These are phyloP conservation scores for Aplochiton taeniatus DNA, from an alignment of 2,797 vertebrate species.

Conservation along the genomic window DNA sequence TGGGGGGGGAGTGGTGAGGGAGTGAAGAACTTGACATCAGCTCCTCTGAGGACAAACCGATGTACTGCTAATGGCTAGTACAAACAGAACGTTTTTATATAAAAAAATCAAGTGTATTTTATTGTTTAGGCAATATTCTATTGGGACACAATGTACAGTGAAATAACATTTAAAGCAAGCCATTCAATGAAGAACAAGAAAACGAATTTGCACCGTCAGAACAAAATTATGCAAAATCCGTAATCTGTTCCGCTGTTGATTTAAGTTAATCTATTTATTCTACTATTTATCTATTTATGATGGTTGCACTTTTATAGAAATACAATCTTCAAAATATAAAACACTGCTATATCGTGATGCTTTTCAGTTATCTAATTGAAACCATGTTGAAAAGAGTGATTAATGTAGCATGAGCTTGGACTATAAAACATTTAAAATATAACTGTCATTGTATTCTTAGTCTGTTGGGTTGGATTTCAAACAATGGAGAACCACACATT, in stretches of 20 bases:
- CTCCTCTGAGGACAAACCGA: constrained; percentile 15
- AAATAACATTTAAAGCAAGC: no score
- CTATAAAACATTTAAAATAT: no score
- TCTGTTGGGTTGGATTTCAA: background rate
- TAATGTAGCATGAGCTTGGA: no score
- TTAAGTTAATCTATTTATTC: constrained; percentile 42
- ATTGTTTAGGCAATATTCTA: background rate
- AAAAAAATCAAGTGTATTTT: constrained; percentile 25
- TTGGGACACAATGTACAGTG: no score
- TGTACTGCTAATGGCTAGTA: constrained; percentile 44
- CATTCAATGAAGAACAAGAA: no score
- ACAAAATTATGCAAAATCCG: background rate
- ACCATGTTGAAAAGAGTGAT: no score
- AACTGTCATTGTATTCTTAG: no score
- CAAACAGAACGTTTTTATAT: constrained; percentile 16
- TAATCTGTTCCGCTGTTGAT: no score
- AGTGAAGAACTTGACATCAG: constrained; percentile 37
- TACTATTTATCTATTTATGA: constrained; percentile 43
- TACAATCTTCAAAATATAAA: constrained; percentile 42
- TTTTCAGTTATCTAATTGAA: background rate
- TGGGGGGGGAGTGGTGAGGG: constrained; percentile 68
- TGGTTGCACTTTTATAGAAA: constrained; percentile 62
- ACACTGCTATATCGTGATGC: background rate
- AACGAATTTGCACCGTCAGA: no score
- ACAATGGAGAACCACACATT: background rate